Evolutionary conservation across 2,888 invertebrate species (phyloP).

Genomic region (Pegoplata infirma): DNA sequence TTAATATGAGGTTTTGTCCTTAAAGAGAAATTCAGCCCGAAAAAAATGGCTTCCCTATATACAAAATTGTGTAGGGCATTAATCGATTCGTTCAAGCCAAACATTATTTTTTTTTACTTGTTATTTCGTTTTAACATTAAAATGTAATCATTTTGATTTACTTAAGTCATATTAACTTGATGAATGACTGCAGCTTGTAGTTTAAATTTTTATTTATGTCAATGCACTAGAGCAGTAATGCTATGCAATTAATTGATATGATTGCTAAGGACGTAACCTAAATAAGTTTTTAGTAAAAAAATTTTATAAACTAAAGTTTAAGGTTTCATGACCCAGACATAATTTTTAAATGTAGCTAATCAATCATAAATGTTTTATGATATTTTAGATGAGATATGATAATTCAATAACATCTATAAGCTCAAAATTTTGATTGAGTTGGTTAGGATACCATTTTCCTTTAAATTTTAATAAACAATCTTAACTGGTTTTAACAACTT

Average conservation of each 20-base stretch:
- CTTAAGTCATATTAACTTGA: conserved; percentile 8
- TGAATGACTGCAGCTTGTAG: not conserved
- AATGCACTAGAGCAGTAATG: not conserved
- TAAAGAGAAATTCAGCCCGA: too few relatives aligned
- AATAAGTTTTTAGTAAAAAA: not conserved
- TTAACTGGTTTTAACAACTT: too few relatives aligned
- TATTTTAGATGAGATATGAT: too few relatives aligned
- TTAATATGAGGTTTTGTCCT: too few relatives aligned
- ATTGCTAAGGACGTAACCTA: conserved; percentile 35
- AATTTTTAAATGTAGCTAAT: not conserved
- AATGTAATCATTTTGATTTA: not conserved
- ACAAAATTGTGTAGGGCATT: too few relatives aligned
- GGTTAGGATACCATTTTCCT: too few relatives aligned
- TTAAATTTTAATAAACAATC: too few relatives aligned
- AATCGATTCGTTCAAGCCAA: too few relatives aligned
- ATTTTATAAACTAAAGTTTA: not conserved
- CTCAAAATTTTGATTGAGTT: too few relatives aligned
- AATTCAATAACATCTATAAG: too few relatives aligned
- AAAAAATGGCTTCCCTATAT: too few relatives aligned
- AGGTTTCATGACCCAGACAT: not conserved
- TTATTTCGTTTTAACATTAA: not conserved
- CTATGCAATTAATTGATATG: not conserved
- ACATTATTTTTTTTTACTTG: conserved; percentile 28
- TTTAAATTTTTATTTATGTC: not conserved
- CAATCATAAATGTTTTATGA: too few relatives aligned